Percentiles rank a stretch among this genome's conserved stretches.
These are phyloP conservation scores for Halocaridina rubra DNA, from an alignment of 2,888 invertebrate species.

Conservation along the genomic window DNA sequence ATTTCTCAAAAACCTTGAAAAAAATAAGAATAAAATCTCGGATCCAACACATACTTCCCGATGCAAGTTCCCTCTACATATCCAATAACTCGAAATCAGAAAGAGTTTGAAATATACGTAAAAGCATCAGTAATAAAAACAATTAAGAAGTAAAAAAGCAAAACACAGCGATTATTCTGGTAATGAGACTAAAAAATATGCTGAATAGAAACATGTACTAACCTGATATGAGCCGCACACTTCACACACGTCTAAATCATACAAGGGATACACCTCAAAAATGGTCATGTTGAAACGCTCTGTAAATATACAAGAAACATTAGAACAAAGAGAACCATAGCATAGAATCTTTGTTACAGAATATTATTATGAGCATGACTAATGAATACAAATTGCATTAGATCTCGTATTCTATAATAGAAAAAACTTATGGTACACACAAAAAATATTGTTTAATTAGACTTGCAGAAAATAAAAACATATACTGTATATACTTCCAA, in stretches of 20 bases:
- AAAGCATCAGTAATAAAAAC: too few relatives aligned
- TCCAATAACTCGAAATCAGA: too few relatives aligned
- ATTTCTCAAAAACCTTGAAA: too few relatives aligned
- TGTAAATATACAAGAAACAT: neutral
- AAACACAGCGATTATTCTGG: too few relatives aligned
- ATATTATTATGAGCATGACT: neutral
- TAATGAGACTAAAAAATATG: too few relatives aligned
- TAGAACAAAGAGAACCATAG: neutral
- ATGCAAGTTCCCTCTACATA: too few relatives aligned
- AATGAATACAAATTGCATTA: neutral
- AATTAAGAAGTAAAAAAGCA: too few relatives aligned
- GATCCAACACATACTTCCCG: too few relatives aligned
- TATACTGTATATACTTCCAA: neutral
- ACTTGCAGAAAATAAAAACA: neutral
- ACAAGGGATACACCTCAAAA: constrained; percentile 57
- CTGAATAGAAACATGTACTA: too few relatives aligned
- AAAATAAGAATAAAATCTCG: too few relatives aligned
- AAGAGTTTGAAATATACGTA: too few relatives aligned
- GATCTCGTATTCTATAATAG: neutral
- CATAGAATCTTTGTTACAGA: neutral
- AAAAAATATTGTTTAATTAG: too few relatives aligned
- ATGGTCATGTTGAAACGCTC: constrained; percentile 62
- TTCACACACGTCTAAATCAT: constrained; percentile 60
- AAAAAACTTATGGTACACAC: neutral
- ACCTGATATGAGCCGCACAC: constrained; percentile 63